Evolutionary conservation across 2,888 invertebrate species (phyloP).

Genomic region (Agriopis marginaria): DNA sequence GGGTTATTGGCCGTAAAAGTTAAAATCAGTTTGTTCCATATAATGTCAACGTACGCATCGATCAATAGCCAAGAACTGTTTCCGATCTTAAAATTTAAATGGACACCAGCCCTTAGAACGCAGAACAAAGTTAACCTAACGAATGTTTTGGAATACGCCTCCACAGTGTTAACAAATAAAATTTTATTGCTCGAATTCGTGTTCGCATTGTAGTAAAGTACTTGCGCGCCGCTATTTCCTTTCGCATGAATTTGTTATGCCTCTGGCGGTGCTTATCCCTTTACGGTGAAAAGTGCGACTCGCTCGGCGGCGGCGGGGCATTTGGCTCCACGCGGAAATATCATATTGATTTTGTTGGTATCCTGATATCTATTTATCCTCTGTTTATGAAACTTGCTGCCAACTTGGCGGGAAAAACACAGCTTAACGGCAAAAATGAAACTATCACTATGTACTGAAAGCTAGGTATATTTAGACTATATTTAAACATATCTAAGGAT

Average conservation of each 20-base stretch:
- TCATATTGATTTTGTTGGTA: conserved; percentile 22
- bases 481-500: no score
- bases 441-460: no score
- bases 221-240: conserved; percentile 45
- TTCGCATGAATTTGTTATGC: conserved; percentile 46
- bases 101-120: conserved; percentile 22
- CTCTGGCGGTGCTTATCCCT: conserved; percentile 33
- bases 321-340: conserved; percentile 6
- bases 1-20: no score
- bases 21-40: no score
- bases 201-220: conserved; percentile 50
- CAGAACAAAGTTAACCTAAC: conserved; percentile 23
- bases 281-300: conserved; percentile 19
- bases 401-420: neutral
- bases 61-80: no score
- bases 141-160: conserved; percentile 40
- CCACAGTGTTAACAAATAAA: conserved; percentile 48
- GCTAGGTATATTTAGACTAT: no score
- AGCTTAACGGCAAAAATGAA: no score
- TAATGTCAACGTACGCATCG: no score
- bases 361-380: neutral
- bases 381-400: conserved; percentile 5
- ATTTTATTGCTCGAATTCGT: conserved; percentile 51
- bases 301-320: neutral
- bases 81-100: no score